Percentiles rank a stretch among this genome's conserved stretches.
phyloP scores from a whole-genome alignment of 2,113 vertebrate genomes.

The Nothobranchius furzeri region DNA sequence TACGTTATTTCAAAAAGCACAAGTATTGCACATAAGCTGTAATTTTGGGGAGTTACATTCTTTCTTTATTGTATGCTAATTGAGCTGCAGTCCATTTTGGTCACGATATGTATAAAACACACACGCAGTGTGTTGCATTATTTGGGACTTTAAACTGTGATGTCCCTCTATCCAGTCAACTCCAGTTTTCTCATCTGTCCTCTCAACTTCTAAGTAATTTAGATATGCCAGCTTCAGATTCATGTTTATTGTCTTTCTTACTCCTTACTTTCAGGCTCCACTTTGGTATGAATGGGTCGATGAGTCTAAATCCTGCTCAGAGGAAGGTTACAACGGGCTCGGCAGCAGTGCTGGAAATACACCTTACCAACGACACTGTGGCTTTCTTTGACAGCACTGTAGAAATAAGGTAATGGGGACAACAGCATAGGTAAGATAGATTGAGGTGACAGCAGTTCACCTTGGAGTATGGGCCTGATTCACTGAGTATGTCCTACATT shows the following conservation, averaged over 20 bases:
- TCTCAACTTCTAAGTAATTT: conserved; percentile 18
- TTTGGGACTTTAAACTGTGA: too few species aligned
- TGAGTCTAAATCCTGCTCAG: conserved; percentile 83
- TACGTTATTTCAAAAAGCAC: too few species aligned
- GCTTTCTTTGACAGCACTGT: conserved; percentile 88
- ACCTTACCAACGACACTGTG: conserved; percentile 84
- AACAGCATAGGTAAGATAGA: conserved; percentile 47
- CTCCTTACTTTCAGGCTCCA: conserved; percentile 82
- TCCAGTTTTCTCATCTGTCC: conserved; percentile 1
- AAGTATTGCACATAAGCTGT: too few species aligned
- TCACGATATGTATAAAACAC: too few species aligned
- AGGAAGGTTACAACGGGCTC: conserved; percentile 65
- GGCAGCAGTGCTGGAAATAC: conserved; percentile 80
- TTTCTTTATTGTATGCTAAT: too few species aligned
- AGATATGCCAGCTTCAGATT: conserved; percentile 19
- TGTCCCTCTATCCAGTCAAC: neutral
- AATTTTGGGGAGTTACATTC: too few species aligned
- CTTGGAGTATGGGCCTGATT: conserved; percentile 49
- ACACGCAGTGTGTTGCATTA: too few species aligned
- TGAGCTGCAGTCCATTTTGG: too few species aligned
- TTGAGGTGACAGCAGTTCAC: conserved; percentile 63
- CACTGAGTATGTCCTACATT: conserved; percentile 57
- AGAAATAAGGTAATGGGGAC: conserved; percentile 86
- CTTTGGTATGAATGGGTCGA: conserved; percentile 95
- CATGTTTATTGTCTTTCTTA: conserved; percentile 26